A percentile compares a stretch with the other conserved stretches of the same genome.
Evolutionary conservation across 1,140 invertebrate species (phyloP).

Genomic region (Bombus breviceps): DNA sequence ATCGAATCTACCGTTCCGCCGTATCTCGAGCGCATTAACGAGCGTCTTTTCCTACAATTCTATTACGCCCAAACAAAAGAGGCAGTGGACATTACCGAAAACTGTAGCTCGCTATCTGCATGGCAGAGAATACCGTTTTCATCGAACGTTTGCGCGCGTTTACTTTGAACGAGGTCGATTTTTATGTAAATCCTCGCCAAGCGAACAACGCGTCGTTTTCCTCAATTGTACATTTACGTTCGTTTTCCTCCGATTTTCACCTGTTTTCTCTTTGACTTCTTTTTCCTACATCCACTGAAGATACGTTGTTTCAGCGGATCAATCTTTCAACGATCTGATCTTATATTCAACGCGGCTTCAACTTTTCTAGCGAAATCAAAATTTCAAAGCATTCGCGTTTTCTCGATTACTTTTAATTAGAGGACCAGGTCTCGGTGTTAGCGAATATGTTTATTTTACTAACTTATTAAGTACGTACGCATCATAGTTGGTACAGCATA

Average conservation of each 20-base stretch:
- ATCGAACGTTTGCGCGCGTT: background rate
- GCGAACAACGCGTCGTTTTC: slow-evolving; percentile 10
- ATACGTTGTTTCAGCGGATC: slow-evolving; percentile 12
- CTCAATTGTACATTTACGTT: background rate
- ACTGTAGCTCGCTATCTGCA: background rate
- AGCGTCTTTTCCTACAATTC: background rate
- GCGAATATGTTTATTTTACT: no score
- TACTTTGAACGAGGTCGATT: slow-evolving; percentile 63
- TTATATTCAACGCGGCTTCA: background rate
- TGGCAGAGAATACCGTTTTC: background rate
- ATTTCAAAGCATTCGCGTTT: background rate
- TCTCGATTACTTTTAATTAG: background rate
- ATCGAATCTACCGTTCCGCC: background rate
- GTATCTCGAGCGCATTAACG: background rate
- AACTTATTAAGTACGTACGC: no score
- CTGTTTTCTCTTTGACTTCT: background rate
- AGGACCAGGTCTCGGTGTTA: no score
- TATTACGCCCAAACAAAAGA: background rate
- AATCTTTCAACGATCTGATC: slow-evolving; percentile 26
- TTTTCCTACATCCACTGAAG: background rate
- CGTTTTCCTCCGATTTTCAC: background rate
- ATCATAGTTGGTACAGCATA: no score
- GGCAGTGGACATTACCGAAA: background rate
- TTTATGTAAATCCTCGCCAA: slow-evolving; percentile 67
- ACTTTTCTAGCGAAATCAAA: background rate